Percentiles rank a stretch among this genome's conserved stretches.
phyloP scores from a whole-genome alignment of 37 sponge, comb jelly and placozoan genomes.

The Haliclona indistincta region DNA sequence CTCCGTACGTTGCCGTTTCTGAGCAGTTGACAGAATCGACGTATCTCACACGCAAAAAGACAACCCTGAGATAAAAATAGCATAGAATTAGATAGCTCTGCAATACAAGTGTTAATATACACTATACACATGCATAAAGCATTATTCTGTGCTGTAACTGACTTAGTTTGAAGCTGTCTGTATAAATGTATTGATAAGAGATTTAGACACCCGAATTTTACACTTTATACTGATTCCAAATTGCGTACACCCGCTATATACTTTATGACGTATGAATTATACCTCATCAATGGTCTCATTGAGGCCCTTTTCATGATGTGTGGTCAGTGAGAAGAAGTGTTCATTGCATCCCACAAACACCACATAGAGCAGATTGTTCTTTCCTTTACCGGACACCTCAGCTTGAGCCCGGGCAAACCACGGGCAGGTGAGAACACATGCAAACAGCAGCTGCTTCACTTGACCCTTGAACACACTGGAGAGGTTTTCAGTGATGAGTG shows the following conservation, averaged over 20 bases:
- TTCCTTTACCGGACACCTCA: conserved; percentile 54
- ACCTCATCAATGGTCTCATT: conserved; percentile 56
- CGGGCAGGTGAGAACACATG: conserved; percentile 66
- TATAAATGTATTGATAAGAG: no score
- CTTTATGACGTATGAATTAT: no score
- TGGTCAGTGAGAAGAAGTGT: conserved; percentile 71
- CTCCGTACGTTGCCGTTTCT: conserved; percentile 48
- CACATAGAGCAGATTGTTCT: conserved; percentile 54
- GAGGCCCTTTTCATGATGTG: conserved; percentile 61
- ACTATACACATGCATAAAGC: no score
- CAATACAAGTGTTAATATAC: no score
- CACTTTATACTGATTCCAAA: no score
- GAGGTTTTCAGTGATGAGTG: conserved; percentile 42
- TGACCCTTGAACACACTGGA: conserved; percentile 22
- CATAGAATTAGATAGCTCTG: no score
- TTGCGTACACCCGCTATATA: no score
- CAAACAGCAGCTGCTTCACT: conserved; percentile 54
- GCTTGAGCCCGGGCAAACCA: conserved; percentile 60
- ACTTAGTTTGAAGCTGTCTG: no score
- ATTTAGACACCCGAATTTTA: no score
- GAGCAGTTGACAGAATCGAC: conserved; percentile 67
- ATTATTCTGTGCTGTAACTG: no score
- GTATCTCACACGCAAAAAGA: conserved; percentile 64
- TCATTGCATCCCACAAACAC: conserved; percentile 66
- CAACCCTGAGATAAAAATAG: no score